A percentile compares a stretch with the other conserved stretches of the same genome.
phyloP scores from a whole-genome alignment of 2,888 invertebrate species.

The Sarcophaga rosellei region DNA sequence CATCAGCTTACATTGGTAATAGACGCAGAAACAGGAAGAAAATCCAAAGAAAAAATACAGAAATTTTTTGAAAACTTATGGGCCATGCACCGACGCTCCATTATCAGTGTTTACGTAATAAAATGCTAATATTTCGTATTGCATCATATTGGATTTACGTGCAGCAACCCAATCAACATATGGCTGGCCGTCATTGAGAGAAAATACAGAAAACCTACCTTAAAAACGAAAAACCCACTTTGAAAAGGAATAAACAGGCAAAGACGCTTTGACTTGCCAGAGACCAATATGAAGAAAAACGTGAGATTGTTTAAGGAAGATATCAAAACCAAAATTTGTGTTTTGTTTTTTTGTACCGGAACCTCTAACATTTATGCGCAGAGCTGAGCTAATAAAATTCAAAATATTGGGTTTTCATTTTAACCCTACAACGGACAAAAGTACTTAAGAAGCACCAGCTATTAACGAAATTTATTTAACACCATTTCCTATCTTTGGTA shows the following conservation, averaged over 20 bases:
- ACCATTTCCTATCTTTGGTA: no score
- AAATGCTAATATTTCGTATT: conserved; percentile 56
- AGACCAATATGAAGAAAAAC: conserved; percentile 47
- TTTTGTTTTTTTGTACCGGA: conserved; percentile 22
- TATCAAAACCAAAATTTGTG: conserved; percentile 15
- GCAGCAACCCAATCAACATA: conserved; percentile 22
- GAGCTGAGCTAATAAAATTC: conserved; percentile 41
- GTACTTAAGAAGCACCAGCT: background rate
- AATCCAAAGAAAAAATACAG: background rate
- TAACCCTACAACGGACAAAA: conserved; percentile 4
- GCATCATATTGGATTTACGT: conserved; percentile 43
- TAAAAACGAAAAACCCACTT: background rate
- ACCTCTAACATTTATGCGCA: conserved; percentile 49
- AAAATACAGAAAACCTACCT: background rate
- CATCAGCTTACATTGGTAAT: background rate
- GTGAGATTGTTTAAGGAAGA: conserved; percentile 62
- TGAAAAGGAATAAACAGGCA: conserved; percentile 4
- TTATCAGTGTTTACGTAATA: conserved; percentile 57
- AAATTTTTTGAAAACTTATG: conserved; percentile 35
- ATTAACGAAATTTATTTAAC: no score
- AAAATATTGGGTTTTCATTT: conserved; percentile 46
- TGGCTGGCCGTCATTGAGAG: conserved; percentile 10
- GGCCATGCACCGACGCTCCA: conserved; percentile 25
- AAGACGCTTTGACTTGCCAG: conserved; percentile 15
- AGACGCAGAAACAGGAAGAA: background rate